Evolutionary conservation across 1,140 invertebrate species (phyloP), one percentile per base, ranked within the genome.

Genomic region (Sinonovacula constricta): DNA sequence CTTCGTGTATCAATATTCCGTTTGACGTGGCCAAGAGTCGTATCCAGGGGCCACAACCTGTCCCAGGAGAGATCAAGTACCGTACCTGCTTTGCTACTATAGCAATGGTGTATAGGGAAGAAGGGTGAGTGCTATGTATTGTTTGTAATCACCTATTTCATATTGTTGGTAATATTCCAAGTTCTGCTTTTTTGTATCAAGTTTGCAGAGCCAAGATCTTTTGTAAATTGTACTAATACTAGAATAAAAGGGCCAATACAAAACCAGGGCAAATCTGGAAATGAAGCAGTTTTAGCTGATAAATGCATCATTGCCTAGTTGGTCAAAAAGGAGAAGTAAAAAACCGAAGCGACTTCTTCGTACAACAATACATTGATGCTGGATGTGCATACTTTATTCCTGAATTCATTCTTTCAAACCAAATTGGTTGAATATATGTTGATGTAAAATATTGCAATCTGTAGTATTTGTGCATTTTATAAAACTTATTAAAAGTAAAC

Each of bases 21-120:
- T 98, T 98, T 91, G 97, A 98, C 90, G 97, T 98, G 4, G 97
- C 96, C 10, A 98, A 98, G 91, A 97, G 96, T 86, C 92, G 97
- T 72, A 98, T 98, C 81, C 97, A 98, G 82, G 91, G 96, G 0
- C 96, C 96, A 4, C 96, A 98, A 91, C 95, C 95, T 2, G 91
- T 93, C 10, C 88, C 93, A 1, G 94, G 93, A 3, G 65, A 93
- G 71, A 93, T 96, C 39, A 96, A 96, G 85, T 98, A 98, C 84
- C 93, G 92, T 65, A 93, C 93, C 49, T 97, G 96, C 7, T 91
- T 96, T 54, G 92, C 92, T 33, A 94, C 96, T 10, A 94, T 98
- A 45, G 83, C 82, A 18, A 92, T 95, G 57, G 94, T 98, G 12
- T 96, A 96, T 86, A 94, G 91, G 84, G 95, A 96, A 90, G 97